A percentile compares a stretch with the other conserved stretches of the same genome.
Evolutionary conservation across 1,140 invertebrate genomes (phyloP).

Genomic region (Maniola jurtina): DNA sequence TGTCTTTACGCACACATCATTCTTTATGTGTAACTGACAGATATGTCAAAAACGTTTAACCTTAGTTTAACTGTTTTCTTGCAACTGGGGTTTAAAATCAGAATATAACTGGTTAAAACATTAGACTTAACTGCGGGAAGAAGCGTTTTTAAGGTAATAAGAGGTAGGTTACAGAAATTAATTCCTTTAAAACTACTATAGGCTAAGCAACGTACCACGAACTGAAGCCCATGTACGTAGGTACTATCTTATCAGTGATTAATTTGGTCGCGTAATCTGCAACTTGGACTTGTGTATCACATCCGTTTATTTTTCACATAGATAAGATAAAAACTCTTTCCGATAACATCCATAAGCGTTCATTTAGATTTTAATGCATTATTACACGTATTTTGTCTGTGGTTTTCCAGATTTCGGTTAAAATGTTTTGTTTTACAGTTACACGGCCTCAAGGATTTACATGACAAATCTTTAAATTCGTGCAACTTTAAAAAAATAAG

Average conservation of each 20-base stretch:
- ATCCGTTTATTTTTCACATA: constrained; percentile 61
- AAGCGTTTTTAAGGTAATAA: background rate
- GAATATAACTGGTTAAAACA: no score
- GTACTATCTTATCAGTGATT: constrained; percentile 59
- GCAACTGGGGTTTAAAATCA: no score
- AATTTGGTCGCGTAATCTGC: constrained; percentile 66
- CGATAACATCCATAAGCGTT: constrained; percentile 42
- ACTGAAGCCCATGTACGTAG: constrained; percentile 22
- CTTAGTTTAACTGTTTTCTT: no score
- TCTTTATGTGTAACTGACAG: no score
- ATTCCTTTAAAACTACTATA: constrained; percentile 1
- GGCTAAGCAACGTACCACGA: background rate
- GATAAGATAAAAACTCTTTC: constrained; percentile 60
- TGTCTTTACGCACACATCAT: no score
- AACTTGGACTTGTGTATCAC: constrained; percentile 51
- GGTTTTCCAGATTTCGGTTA: no score
- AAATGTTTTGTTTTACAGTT: no score
- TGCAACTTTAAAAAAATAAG: no score
- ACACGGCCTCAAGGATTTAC: no score
- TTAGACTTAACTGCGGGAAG: background rate
- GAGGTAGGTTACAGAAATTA: background rate
- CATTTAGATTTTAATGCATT: constrained; percentile 28
- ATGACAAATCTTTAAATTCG: no score
- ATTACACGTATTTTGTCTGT: background rate
- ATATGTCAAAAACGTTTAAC: no score